Evolutionary conservation across 1,140 invertebrate species (phyloP), one percentile per base, ranked within the genome.

Genomic region (Orius insidiosus): DNA sequence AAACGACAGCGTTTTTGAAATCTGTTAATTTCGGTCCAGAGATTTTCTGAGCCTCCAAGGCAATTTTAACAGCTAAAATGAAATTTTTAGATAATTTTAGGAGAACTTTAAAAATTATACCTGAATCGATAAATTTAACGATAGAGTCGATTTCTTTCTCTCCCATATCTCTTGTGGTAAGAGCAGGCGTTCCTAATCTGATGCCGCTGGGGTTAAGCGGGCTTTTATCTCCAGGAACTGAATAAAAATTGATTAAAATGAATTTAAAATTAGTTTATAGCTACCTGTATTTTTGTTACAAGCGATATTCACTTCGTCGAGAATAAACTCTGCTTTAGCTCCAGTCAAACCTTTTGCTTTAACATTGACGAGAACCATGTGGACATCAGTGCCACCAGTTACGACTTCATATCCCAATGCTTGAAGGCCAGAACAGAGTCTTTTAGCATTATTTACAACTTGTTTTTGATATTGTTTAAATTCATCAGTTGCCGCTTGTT

Each of bases 261-360:
- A 4, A 4, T 5, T 31, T 32, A n/a, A 36, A 36, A 15, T 3
- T 40, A 18, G n/a, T n/a, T 63, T 63, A 50, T 63, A n/a, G n/a
- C 67, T 54, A 67, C 64, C 63, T 1, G 94, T 97, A 61, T 98
- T 98, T 67, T 98, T 98, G 62, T 98, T 98, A 54, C 88, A 88
- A n/a, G 90, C 89, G 60, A 98, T 92, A 41, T 78, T 78, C 50
- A 93, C 75, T 37, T 85, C 72, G 60, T 98, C 93, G 1, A 98
- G 66, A 24, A 96, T 72, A 47, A 75, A 76, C 63, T 97, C 92
- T 2, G 78, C 88, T 54, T 79, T 76, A 3, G 85, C 76, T 9
- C 93, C 94, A 33, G 81, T 81, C 0, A 97, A 59, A 3, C 80
- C 76, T 2, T 66, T 68, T 6, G 74, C 68, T 46, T 83, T 68